phyloP scores from a whole-genome alignment of 2,888 invertebrate genomes.

The Phalera bucephala region DNA sequence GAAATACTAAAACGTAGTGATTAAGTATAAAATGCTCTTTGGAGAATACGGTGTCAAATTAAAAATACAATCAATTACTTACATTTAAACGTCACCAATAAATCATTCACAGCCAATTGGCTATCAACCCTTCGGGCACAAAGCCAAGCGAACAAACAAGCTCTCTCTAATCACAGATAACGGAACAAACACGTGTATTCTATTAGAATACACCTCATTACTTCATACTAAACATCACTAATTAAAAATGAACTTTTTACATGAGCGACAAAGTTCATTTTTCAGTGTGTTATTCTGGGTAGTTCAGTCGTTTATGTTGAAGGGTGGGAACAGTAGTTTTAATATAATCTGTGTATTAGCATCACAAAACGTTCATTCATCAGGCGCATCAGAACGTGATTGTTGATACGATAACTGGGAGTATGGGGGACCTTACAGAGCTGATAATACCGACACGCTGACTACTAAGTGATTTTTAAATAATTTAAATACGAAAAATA shows the following conservation, averaged over 20 bases:
- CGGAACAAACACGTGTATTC: slow-evolving; percentile 61
- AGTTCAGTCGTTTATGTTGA: slow-evolving; percentile 4
- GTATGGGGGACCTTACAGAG: slow-evolving; percentile 41
- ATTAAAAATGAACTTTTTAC: not conserved
- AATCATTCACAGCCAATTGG: slow-evolving; percentile 75
- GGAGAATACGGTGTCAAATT: too few relatives aligned
- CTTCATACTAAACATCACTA: slow-evolving; percentile 7
- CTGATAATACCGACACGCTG: slow-evolving; percentile 30
- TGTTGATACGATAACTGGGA: slow-evolving; percentile 56
- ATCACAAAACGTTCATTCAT: slow-evolving; percentile 81
- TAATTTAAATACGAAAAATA: too few relatives aligned
- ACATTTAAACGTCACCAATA: slow-evolving; percentile 51
- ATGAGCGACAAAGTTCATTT: slow-evolving; percentile 2
- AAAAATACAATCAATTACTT: slow-evolving; percentile 45
- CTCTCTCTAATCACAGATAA: slow-evolving; percentile 64
- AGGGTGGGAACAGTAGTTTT: slow-evolving; percentile 50
- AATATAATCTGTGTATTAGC: slow-evolving; percentile 69
- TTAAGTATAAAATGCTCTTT: too few relatives aligned
- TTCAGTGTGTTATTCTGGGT: not conserved
- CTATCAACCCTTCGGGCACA: slow-evolving; percentile 46
- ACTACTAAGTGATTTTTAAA: too few relatives aligned
- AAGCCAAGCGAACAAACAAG: slow-evolving; percentile 38
- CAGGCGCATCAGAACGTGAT: slow-evolving; percentile 69
- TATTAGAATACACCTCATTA: slow-evolving; percentile 57
- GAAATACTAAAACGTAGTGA: too few relatives aligned